Base-by-base conservation (phyloP, 2,888 invertebrate species). In the Hyposoter didymator region DNA sequence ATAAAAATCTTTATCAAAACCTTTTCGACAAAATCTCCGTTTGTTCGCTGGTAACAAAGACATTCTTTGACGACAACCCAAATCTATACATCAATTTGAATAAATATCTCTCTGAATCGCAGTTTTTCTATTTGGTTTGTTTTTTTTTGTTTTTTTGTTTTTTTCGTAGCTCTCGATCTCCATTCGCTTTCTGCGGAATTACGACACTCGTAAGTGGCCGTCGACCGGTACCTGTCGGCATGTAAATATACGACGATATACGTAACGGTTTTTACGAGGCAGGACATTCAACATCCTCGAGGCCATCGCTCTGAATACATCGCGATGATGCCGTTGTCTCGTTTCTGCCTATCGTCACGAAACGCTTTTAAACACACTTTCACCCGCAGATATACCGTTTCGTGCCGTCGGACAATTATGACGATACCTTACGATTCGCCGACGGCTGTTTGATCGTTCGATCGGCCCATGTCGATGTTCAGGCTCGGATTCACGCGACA, bases 201-300 rank as follows among this genome's bases (percentile, higher is more conserved):
- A 66, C 66, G 76, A 66, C 49, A 76, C 35, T 12, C 73, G 39
- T 35, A 19, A 64, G 19, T 14, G n/a, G 64, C 14, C 17, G 62
- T 22, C 32, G 43, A 62, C 62, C 62, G 35, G 35, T 35, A 52
- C 39, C 39, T 70, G 59, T 2, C 62, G 22, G 43, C 45, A 59
- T 64, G 64, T 47, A 32, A 72, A 79, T 70, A 22, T n/a, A 52
- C 35, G 35, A 22, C 47, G 35, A 66, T 45, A 66, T 45, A 45
- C 72, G 47, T 83, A 74, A 84, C 78, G 59, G 74, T 73, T 79
- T 79, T 84, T 64, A 69, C 72, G 49, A 49, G 84, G 59, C 43
- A 22, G 69, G 74, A 62, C 69, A 59, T 32, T 72, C 66, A 66
- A 59, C 55, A 74, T 79, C 69, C 69, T 79, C 82, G 70, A 64